Base-by-base conservation (phyloP, 1,140 invertebrate species). In the Eriosoma lanigerum region DNA sequence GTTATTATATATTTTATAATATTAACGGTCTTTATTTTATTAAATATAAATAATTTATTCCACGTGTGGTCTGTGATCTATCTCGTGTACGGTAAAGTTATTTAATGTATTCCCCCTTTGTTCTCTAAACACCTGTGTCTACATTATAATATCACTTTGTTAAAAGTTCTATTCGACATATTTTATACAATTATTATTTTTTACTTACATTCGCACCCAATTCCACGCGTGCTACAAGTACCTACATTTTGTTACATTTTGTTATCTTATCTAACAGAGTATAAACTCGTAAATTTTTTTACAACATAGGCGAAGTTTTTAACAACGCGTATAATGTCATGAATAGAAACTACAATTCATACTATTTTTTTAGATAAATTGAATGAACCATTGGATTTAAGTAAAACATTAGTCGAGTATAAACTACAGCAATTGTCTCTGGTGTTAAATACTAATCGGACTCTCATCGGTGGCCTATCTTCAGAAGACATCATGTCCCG, bases 371-470 rank as follows among this genome's bases (percentile, higher is more conserved):
- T 86, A 92, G 90, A 87, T 46, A 90, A 91, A 84, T 84, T 91
- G 81, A 89, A 91, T 81, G 88, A 91, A 84, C 87, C 87, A 29
- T 84, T 92, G 82, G 87, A 89, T 72, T 86, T 89, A 10, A 87
- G 87, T 46, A 85, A 89, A 60, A 89, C 88, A 1, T 84, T 92
- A 48, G 89, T 88, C 54, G 91, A 92, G 82, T 91, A 91, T 83
- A 88, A 89, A 81, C 87, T 92, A 21, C 90, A 91, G 80, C 90
- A 92, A 85, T 88, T 92, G 21, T 88, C 88, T 48, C 84, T 92
- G 24, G 90, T 90, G 24, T 86, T 88, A 1, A 89, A 88, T 75
- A 87, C 89, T 68, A 86, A 85, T 19, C 85, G 85, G 29, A 84
- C 84, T 17, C 83, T 89, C n/a, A 12, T 78, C 21, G 75, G 75